Evolutionary conservation across 1,140 invertebrate genomes (phyloP).

Genomic region (Pogonognathellus flavescens): DNA sequence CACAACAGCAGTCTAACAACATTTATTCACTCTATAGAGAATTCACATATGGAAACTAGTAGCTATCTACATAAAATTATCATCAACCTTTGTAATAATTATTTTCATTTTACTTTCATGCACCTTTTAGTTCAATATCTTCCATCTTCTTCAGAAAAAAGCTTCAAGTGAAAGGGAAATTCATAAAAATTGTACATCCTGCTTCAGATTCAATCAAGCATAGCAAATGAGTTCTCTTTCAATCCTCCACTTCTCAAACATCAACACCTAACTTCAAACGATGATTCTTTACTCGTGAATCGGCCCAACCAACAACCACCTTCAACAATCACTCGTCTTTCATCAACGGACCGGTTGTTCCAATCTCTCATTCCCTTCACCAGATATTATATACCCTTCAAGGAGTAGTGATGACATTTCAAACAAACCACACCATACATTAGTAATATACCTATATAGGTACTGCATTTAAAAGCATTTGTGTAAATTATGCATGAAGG

Average conservation of each 20-base stretch:
- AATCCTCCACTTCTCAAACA: neutral
- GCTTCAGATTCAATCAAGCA: conserved; percentile 45
- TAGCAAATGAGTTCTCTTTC: conserved; percentile 40
- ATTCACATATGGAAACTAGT: no score
- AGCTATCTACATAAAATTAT: conserved; percentile 10
- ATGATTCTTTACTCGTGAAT: neutral
- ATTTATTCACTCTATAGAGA: no score
- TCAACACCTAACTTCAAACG: neutral
- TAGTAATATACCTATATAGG: no score
- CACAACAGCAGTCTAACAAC: no score
- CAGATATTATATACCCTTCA: no score
- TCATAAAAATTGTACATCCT: conserved; percentile 41
- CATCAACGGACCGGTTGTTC: no score
- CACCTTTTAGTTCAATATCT: conserved; percentile 37
- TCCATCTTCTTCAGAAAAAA: neutral
- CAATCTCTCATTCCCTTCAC: no score
- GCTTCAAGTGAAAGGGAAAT: conserved; percentile 40
- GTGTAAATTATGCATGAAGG: no score
- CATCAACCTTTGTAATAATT: conserved; percentile 16
- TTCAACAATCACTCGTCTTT: neutral
- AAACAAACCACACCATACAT: no score
- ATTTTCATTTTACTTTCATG: conserved; percentile 16
- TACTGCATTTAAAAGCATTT: no score
- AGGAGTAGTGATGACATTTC: no score
- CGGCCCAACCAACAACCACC: neutral